Base-by-base conservation (phyloP, 2,113 vertebrate genomes). In the Misgurnus mizolepis region DNA sequence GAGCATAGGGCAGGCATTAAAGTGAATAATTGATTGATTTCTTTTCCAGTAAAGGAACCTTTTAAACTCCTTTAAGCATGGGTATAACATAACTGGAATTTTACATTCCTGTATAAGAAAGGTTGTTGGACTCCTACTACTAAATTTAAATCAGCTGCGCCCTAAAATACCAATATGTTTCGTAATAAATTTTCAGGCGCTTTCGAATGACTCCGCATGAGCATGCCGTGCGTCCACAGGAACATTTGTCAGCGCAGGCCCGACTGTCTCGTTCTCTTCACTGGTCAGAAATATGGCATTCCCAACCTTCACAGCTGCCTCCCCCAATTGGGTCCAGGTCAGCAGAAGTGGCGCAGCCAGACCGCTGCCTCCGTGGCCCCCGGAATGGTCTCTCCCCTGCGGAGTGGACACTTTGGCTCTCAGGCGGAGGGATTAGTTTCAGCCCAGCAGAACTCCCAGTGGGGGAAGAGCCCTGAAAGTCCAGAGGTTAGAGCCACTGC, bases 101-200 rank as follows among this genome's bases (percentile, higher is more conserved):
- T 86, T 67, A 65, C 65, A 87, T 86, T 87, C 80, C 76, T 72
- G 49, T 87, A 86, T 74, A 84, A 88, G 83, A 76, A 58, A 86
- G 67, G 72, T 56, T 72, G 72, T 43, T 81, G 81, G 77, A 78
- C 40, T 65, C 67, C 87, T 34, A 34, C 40, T 47, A 86, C 86
- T 89, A 92, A 92, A 92, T 89, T 87, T 84, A 87, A 89, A 88
- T 91, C 84, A 89, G 91, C 90, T 91, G 91, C 86, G 69, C 88
- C 90, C 91, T 92, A 88, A 93, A 92, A 92, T 91, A 90, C 91
- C 89, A 89, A 90, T 92, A 92, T 85, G 90, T 92, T 90, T 89
- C 88, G 89, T 89, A 89, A 91, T 93, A 93, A 84, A 93, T 92
- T 91, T 88, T 81, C 91, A 88, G 81, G 87, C 86, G 70, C 75